Evolutionary conservation across 2,113 vertebrate genomes (phyloP).

Genomic region (Bagarius yarrelli): DNA sequence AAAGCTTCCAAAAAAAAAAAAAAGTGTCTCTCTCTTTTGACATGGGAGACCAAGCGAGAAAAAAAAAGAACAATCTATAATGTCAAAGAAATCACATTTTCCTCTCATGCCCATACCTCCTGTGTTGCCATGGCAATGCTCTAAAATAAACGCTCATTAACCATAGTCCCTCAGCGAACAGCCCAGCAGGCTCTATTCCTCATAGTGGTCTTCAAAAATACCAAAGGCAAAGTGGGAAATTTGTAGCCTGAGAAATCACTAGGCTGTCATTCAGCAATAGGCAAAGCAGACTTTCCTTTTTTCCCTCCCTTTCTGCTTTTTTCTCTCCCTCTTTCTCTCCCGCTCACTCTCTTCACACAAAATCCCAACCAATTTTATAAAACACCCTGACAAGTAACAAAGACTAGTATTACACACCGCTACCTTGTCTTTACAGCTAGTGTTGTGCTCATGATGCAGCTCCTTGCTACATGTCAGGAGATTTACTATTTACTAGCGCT

Average conservation of each 20-base stretch:
- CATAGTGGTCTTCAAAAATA: slow-evolving; percentile 29
- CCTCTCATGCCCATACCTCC: slow-evolving; percentile 10
- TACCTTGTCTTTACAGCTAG: slow-evolving; percentile 31
- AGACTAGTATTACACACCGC: slow-evolving; percentile 26
- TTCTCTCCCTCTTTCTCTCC: too few relatives aligned
- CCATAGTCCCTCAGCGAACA: slow-evolving; percentile 29
- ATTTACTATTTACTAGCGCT: slow-evolving; percentile 9
- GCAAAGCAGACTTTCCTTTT: background rate
- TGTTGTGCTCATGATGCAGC: slow-evolving; percentile 9
- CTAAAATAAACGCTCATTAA: slow-evolving; percentile 42
- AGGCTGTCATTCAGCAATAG: slow-evolving; percentile 12
- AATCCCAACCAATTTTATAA: background rate
- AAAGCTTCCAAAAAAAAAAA: slow-evolving; percentile 9
- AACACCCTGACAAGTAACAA: slow-evolving; percentile 28
- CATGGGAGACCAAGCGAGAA: slow-evolving; percentile 11
- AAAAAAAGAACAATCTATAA: slow-evolving; percentile 21
- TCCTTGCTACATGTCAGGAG: background rate
- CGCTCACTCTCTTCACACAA: background rate
- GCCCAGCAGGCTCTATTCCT: slow-evolving; percentile 14
- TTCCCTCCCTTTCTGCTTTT: background rate
- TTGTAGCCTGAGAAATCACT: slow-evolving; percentile 25
- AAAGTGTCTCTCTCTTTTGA: background rate
- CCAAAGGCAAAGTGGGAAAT: background rate
- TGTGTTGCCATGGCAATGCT: slow-evolving; percentile 38
- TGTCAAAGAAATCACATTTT: slow-evolving; percentile 28